phyloP scores from a whole-genome alignment of 2,888 invertebrate genomes.

The Tachina fera region DNA sequence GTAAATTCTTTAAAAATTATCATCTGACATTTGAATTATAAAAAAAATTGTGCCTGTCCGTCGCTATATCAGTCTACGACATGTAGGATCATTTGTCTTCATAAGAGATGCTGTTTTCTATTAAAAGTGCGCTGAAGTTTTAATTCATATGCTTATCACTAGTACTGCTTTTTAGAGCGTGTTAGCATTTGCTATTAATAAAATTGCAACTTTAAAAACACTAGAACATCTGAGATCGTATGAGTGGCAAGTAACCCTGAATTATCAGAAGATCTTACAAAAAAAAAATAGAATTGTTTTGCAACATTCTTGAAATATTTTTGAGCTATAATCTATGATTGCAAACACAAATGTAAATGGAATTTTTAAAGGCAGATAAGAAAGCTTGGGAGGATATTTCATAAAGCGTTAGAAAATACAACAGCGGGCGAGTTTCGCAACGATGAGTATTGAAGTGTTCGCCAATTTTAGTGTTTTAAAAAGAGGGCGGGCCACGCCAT shows the following conservation, averaged over 20 bases:
- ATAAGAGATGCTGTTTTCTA: constrained; percentile 44
- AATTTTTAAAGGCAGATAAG: neutral
- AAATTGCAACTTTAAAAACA: neutral
- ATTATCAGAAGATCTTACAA: neutral
- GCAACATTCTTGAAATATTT: constrained; percentile 31
- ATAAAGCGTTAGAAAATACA: too few species aligned
- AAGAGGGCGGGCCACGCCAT: too few species aligned
- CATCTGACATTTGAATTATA: constrained; percentile 49
- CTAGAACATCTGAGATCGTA: neutral
- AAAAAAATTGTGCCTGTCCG: neutral
- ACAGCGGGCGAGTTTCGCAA: too few species aligned
- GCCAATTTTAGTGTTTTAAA: too few species aligned
- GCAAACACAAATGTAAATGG: neutral
- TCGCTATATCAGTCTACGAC: constrained; percentile 10
- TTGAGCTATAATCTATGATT: neutral
- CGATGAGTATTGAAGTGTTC: too few species aligned
- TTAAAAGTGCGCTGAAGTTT: constrained; percentile 52
- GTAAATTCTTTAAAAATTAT: constrained; percentile 36
- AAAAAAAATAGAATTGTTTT: neutral
- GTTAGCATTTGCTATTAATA: constrained; percentile 5
- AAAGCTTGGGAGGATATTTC: too few species aligned
- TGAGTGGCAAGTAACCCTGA: constrained; percentile 1
- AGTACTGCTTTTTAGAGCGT: neutral
- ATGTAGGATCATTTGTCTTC: constrained; percentile 65
- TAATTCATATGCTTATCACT: constrained; percentile 56